Conservation (phyloP, 2,797 vertebrate species). For the Rhynchonycteris naso region DNA sequence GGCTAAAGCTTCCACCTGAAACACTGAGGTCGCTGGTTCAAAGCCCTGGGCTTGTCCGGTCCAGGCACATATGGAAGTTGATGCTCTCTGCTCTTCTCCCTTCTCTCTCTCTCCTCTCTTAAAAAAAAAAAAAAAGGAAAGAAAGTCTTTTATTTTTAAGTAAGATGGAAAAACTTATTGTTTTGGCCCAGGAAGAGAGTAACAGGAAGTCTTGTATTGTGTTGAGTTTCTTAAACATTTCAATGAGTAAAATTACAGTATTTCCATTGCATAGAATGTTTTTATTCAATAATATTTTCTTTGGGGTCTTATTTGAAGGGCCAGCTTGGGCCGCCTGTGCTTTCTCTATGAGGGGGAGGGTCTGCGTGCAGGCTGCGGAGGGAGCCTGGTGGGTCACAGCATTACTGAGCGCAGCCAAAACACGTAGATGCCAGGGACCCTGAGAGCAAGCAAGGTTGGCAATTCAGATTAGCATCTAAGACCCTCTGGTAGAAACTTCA, state of each 20-base stretch:
- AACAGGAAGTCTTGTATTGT: neutral
- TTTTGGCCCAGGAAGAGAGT: neutral
- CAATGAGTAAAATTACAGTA: neutral
- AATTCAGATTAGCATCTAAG: neutral
- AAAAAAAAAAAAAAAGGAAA: too few relatives aligned
- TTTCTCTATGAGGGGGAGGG: neutral
- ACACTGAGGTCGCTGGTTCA: too few relatives aligned
- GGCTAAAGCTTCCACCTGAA: too few relatives aligned
- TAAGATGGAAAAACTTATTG: neutral
- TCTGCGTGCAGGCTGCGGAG: too few relatives aligned
- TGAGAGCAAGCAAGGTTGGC: neutral
- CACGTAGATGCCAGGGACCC: fast-evolving
- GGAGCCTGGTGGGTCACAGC: neutral
- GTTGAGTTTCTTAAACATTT: neutral
- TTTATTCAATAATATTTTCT: neutral
- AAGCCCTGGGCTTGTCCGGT: neutral
- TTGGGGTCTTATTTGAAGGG: neutral
- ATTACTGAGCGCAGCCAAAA: neutral
- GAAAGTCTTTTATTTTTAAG: neutral
- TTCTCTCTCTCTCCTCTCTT: too few relatives aligned
- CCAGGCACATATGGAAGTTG: neutral
- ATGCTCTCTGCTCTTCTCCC: too few relatives aligned
- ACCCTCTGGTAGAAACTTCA: neutral
- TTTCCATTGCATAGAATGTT: neutral
- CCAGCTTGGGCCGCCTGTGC: neutral